A percentile compares a stretch with the other conserved stretches of the same genome.
Conservation (phyloP, 2,113 vertebrate genomes). For the Oncorhynchus gorbuscha region DNA sequence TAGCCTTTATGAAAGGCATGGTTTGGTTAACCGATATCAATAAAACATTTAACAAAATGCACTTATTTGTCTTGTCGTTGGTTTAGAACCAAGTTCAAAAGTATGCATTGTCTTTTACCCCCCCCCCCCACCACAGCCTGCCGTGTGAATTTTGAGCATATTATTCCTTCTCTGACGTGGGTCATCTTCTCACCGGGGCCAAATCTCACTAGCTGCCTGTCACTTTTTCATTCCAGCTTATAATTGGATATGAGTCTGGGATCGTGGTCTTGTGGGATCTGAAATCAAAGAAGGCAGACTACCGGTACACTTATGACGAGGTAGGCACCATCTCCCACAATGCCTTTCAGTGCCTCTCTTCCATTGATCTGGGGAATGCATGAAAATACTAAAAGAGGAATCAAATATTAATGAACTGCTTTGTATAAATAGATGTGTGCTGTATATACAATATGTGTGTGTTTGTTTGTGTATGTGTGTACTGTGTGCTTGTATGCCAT, state of each 20-base stretch:
- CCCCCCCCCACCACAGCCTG: background rate
- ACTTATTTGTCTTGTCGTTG: background rate
- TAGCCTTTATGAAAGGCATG: background rate
- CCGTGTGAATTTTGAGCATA: too few relatives aligned
- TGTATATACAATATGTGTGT: too few relatives aligned
- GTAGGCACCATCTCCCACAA: constrained; percentile 68
- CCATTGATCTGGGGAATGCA: constrained; percentile 29
- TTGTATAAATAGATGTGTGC: background rate
- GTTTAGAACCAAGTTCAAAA: background rate
- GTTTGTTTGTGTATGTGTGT: background rate
- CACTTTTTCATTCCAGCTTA: constrained; percentile 81
- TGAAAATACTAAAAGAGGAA: constrained; percentile 33
- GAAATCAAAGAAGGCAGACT: constrained; percentile 98
- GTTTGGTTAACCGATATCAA: background rate
- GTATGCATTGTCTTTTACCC: background rate
- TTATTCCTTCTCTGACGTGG: background rate
- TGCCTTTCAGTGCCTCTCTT: constrained; percentile 15
- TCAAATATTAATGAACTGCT: constrained; percentile 48
- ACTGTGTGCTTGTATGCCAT: constrained; percentile 6
- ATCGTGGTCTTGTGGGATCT: constrained; percentile 97
- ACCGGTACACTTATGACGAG: constrained; percentile 97
- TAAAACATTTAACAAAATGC: background rate
- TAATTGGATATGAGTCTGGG: constrained; percentile 98
- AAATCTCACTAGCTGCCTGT: constrained; percentile 47
- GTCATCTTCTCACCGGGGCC: background rate